Conservation (phyloP, 1,140 invertebrate species). For the Pomacea maculata region DNA sequence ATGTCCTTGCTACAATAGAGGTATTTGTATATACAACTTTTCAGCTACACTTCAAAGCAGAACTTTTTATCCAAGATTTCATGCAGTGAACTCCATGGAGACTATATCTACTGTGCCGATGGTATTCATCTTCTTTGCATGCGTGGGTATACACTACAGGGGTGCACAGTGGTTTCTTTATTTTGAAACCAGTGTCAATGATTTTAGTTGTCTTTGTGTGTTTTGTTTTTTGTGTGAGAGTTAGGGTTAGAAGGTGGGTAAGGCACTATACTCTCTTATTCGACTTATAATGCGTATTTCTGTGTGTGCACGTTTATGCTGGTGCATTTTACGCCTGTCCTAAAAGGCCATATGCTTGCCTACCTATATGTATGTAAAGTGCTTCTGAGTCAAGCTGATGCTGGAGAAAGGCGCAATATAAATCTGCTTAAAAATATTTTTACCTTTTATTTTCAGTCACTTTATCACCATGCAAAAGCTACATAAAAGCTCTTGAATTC, state of each 20-base stretch:
- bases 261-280: no score
- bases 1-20: background rate
- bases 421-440: no score
- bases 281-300: no score
- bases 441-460: no score
- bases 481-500: no score
- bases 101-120: background rate
- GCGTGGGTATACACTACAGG: background rate
- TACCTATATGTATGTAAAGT: no score
- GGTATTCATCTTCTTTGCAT: background rate
- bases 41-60: background rate
- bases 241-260: no score
- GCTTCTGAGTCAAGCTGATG: no score
- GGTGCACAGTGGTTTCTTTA: background rate
- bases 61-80: background rate
- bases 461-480: no score
- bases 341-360: no score
- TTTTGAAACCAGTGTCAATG: background rate
- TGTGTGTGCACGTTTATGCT: background rate
- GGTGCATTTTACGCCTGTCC: background rate
- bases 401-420: no score
- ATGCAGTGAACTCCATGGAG: background rate
- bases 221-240: background rate
- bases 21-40: background rate
- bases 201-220: background rate